Conservation (phyloP, 2,888 invertebrate genomes). For the Abrostola triplasia region DNA sequence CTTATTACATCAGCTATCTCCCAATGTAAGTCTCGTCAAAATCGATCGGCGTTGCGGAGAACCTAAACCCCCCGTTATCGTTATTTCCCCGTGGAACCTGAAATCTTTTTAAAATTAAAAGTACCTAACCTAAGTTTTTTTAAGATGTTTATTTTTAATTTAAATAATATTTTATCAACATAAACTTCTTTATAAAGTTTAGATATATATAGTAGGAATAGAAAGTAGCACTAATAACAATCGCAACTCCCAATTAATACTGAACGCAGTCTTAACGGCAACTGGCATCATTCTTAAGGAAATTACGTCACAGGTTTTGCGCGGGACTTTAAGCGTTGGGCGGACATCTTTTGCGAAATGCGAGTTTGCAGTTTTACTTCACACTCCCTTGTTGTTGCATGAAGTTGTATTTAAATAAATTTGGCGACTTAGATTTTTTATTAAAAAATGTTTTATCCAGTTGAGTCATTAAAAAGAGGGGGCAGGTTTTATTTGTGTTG, state of each 20-base stretch:
- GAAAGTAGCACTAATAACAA: no score
- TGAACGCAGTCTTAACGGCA: background rate
- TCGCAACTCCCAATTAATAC: background rate
- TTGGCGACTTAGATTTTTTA: background rate
- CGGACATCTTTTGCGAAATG: background rate
- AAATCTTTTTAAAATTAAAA: no score
- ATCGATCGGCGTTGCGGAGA: no score
- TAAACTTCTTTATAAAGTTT: no score
- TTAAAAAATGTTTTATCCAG: slow-evolving; percentile 80
- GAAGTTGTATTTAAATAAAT: background rate
- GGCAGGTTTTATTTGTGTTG: slow-evolving; percentile 83
- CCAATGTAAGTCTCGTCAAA: no score
- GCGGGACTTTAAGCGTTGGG: slow-evolving; percentile 28
- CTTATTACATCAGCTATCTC: no score
- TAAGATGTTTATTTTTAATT: no score
- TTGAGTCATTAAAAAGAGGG: slow-evolving; percentile 75
- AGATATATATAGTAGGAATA: no score
- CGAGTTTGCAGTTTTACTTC: background rate
- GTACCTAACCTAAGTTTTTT: no score
- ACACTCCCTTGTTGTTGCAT: background rate
- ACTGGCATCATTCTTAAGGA: background rate
- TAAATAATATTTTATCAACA: no score
- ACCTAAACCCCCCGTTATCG: no score
- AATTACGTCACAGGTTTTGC: background rate
- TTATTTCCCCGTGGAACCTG: no score